A percentile compares a stretch with the other conserved stretches of the same genome.
These are phyloP conservation scores for Eupleurogrammus muticus DNA, from an alignment of 2,797 vertebrate species.

Conservation along the genomic window DNA sequence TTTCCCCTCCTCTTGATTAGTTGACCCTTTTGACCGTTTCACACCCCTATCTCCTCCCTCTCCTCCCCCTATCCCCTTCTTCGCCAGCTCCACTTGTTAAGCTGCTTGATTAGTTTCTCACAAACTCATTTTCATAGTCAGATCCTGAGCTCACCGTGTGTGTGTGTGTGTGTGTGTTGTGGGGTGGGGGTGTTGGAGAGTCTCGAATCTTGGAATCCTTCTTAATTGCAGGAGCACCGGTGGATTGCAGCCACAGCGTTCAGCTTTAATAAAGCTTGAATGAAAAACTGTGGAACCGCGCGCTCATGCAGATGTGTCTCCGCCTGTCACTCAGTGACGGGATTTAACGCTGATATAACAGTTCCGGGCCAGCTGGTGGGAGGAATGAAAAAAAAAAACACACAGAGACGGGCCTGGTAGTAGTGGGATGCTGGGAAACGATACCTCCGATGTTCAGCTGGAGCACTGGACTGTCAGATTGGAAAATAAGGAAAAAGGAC, in stretches of 20 bases:
- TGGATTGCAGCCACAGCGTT: constrained; percentile 45
- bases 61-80: constrained; percentile 23
- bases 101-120: constrained; percentile 77
- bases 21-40: constrained; percentile 79
- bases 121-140: constrained; percentile 76
- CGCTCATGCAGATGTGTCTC: constrained; percentile 49
- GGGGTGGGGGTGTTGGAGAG: background rate
- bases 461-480: constrained; percentile 49
- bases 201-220: constrained; percentile 37
- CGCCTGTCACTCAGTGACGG: constrained; percentile 47
- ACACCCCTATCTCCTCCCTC: constrained; percentile 22
- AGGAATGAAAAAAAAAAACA: constrained; percentile 34
- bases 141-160: constrained; percentile 43
- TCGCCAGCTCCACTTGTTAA: constrained; percentile 71
- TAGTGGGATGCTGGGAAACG: constrained; percentile 29
- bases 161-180: background rate
- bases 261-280: constrained; percentile 42
- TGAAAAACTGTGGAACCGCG: constrained; percentile 36
- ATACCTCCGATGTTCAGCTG: constrained; percentile 31
- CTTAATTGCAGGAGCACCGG: constrained; percentile 51
- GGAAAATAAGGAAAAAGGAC: constrained; percentile 61
- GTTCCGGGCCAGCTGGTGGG: constrained; percentile 34
- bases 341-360: constrained; percentile 65
- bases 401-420: constrained; percentile 28
- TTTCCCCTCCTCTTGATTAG: constrained; percentile 77